Conservation (phyloP, 2,797 vertebrate genomes). For the Borostomias antarcticus region DNA sequence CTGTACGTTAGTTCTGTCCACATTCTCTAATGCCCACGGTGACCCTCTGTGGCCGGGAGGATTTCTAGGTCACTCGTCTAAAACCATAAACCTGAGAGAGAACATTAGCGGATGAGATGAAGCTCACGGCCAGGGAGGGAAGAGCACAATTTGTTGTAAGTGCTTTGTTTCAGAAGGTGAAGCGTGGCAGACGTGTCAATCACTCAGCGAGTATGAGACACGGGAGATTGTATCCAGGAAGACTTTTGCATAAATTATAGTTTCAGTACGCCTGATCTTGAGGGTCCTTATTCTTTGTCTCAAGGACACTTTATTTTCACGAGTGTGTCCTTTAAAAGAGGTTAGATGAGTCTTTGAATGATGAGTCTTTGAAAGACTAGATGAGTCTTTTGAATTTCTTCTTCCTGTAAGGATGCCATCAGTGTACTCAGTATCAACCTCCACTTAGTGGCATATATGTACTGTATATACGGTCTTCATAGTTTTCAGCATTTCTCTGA, state of each 20-base stretch:
- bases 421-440: conserved; percentile 30
- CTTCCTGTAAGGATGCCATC: conserved; percentile 28
- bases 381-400: conserved; percentile 19
- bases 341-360: no score
- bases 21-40: neutral
- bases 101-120: conserved; percentile 16
- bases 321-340: neutral
- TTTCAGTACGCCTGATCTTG: neutral
- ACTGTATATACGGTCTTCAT: no score
- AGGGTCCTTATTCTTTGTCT: no score
- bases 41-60: neutral
- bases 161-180: conserved; percentile 24
- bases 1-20: neutral
- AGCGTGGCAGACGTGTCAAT: neutral
- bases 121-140: neutral
- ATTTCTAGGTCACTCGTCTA: conserved; percentile 21
- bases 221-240: neutral
- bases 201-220: neutral
- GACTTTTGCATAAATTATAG: neutral
- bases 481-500: conserved; percentile 35
- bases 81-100: conserved; percentile 16
- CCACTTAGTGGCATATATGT: conserved; percentile 28
- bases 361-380: conserved; percentile 15
- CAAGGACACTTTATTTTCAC: neutral
- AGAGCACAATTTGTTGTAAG: conserved; percentile 15